phyloP scores from a whole-genome alignment of 2,888 invertebrate species.

The Odontothrips loti region DNA sequence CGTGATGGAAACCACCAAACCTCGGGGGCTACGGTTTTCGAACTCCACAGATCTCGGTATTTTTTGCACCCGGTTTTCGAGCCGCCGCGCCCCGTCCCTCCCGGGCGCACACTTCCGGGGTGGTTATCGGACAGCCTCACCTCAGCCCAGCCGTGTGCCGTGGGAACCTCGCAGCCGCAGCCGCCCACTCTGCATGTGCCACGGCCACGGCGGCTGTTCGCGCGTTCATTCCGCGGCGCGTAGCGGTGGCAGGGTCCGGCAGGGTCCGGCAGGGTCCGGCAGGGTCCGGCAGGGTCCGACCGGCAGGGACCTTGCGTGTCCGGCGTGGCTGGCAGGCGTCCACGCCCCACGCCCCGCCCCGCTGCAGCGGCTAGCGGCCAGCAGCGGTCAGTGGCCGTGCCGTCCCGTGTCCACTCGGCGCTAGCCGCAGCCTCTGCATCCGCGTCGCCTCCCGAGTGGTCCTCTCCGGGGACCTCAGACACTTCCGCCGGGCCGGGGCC shows the following conservation, averaged over 20 bases:
- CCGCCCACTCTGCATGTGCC: background rate
- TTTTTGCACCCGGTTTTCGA: too few species aligned
- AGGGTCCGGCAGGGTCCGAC: background rate
- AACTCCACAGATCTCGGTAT: too few species aligned
- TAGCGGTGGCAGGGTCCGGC: background rate
- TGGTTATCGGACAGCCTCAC: background rate
- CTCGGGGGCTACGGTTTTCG: too few species aligned
- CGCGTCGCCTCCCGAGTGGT: too few species aligned
- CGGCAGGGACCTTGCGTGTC: background rate
- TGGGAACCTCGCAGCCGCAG: too few species aligned
- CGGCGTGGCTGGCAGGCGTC: background rate
- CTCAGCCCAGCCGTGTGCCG: background rate
- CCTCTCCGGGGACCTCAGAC: too few species aligned
- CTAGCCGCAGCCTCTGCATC: too few species aligned
- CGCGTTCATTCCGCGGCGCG: background rate
- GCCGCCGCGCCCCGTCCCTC: too few species aligned
- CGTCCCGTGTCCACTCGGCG: too few species aligned
- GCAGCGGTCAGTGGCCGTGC: background rate
- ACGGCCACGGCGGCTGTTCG: background rate
- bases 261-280: background rate
- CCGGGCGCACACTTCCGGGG: too few species aligned
- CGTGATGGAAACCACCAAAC: too few species aligned
- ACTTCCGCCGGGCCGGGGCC: too few species aligned
- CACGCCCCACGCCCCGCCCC: background rate
- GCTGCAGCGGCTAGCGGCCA: background rate